Base-by-base conservation (phyloP, 2,888 invertebrate genomes). In the Yponomeuta evonymella region DNA sequence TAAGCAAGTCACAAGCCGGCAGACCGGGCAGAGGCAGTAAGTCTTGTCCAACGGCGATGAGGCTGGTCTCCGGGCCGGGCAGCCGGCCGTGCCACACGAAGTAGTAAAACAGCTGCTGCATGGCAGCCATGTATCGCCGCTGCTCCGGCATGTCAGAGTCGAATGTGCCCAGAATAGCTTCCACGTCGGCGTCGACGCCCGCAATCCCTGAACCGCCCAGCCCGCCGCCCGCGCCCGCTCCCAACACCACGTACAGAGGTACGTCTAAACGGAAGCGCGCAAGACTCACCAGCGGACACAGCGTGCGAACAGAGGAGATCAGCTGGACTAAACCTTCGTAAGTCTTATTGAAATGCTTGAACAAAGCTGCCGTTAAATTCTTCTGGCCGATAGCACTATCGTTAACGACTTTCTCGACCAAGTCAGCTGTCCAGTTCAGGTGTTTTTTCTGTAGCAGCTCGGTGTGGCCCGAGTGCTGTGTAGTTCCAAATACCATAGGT, bases 41-140 rank as follows among this genome's bases (percentile, higher is more conserved):
- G 82, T 96, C 96, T 81, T 96, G 96, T 0, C 93, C 96, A 1
- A 97, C 94, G 36, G 95, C 91, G 63, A 96, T 87, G 23, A 96
- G 93, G 11, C 93, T 90, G 51, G 91, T 86, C 71, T 94, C 94
- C 9, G 94, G 93, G n/a, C 94, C 94, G 12, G 94, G 89, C 71
- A 96, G 89, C 74, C 93, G 94, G n/a, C 96, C 97, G 75, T 95
- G 94, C 93, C 95, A 94, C 1, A 97, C 96, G 78, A 94, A 97
- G 78, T 96, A 94, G 84, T 96, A 97, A 85, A 97, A 97, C 48
- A 97, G 86, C 74, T 95, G 95, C 80, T 97, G 96, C 93, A 97
- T 96, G 12, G 96, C 95, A 0, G 95, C 94, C 76, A 96, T 94
- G 80, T 95, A 97, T 29, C 95, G 93, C 65, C 95, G 93, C 80